phyloP scores from a whole-genome alignment of 2,888 invertebrate genomes.

The Tanypteryx hageni region DNA sequence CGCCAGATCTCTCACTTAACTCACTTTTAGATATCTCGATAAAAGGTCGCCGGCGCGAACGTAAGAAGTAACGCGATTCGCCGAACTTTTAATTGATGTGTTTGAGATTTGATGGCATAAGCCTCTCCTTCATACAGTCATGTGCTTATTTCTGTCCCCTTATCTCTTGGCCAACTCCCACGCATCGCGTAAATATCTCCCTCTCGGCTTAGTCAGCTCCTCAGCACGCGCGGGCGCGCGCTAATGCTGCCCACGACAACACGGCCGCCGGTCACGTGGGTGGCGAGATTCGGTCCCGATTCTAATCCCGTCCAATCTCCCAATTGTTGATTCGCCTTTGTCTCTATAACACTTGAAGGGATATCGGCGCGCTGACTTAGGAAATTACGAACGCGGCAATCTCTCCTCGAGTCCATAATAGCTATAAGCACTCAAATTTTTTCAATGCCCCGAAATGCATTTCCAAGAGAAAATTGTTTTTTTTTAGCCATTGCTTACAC shows the following conservation, averaged over 20 bases:
- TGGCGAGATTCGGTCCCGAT: not conserved
- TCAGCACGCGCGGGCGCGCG: slow-evolving; percentile 5
- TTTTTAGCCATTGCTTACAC: too few species aligned
- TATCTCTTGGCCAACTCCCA: slow-evolving; percentile 20
- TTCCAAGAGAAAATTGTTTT: too few species aligned
- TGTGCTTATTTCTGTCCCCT: slow-evolving; percentile 11
- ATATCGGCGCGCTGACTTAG: slow-evolving; percentile 34
- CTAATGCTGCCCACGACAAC: not conserved
- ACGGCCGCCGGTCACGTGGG: not conserved
- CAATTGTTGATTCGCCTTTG: not conserved
- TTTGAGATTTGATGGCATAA: not conserved
- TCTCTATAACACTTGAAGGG: slow-evolving; percentile 36
- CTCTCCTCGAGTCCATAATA: too few species aligned
- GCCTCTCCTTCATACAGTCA: not conserved
- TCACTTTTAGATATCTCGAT: not conserved
- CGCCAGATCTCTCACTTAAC: not conserved
- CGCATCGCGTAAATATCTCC: not conserved
- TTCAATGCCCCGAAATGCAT: too few species aligned
- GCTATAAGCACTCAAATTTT: too few species aligned
- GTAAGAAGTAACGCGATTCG: not conserved
- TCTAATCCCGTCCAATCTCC: not conserved
- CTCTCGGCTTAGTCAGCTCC: not conserved
- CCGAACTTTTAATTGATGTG: not conserved
- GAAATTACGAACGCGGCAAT: slow-evolving; percentile 20
- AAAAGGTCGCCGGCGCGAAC: not conserved